These are phyloP conservation scores for Zaprionus tsacasi DNA, from an alignment of 1,140 invertebrate genomes.

Conservation along the genomic window DNA sequence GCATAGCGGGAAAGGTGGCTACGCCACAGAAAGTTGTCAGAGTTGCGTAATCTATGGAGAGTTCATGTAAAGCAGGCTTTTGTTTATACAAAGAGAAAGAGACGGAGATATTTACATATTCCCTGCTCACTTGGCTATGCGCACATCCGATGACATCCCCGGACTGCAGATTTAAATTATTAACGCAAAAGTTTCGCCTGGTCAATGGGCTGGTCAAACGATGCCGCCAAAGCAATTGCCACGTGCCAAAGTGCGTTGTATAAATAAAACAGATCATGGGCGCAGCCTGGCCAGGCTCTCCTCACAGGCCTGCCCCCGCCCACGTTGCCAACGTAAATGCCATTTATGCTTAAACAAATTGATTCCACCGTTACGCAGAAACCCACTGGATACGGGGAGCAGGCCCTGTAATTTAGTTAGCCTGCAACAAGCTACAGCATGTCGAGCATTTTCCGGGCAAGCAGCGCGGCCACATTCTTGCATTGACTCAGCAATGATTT, in stretches of 20 bases:
- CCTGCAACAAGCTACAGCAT: constrained; percentile 14
- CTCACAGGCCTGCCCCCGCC: neutral
- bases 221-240: neutral
- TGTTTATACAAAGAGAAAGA: constrained; percentile 42
- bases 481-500: constrained; percentile 55
- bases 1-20: neutral
- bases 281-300: neutral
- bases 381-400: neutral
- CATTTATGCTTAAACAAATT: constrained; percentile 34
- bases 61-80: constrained; percentile 67
- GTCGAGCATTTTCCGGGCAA: constrained; percentile 5
- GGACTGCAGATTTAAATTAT: constrained; percentile 9
- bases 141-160: neutral
- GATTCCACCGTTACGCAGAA: constrained; percentile 11
- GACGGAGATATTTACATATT: constrained; percentile 11
- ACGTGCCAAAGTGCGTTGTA: neutral
- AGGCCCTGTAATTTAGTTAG: constrained; percentile 35
- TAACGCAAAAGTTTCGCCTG: constrained; percentile 1
- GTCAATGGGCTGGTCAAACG: neutral
- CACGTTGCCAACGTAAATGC: constrained; percentile 6
- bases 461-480: constrained; percentile 20
- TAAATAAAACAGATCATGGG: constrained; percentile 69
- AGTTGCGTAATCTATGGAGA: constrained; percentile 59
- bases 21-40: constrained; percentile 50
- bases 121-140: neutral